Conservation (phyloP, 2,797 vertebrate genomes). For the Adrianichthys oophorus region DNA sequence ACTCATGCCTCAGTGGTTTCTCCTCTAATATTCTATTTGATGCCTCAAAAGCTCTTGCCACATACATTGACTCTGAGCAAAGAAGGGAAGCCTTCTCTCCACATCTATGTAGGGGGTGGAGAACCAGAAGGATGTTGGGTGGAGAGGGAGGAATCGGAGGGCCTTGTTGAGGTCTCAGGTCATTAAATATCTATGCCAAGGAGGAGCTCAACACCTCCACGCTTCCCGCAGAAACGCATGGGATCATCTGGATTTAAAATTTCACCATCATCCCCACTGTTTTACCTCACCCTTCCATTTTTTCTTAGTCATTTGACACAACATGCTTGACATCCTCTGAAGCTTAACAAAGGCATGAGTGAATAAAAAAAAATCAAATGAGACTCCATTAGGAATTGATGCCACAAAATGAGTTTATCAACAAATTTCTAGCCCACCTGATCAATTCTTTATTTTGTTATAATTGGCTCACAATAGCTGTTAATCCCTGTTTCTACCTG, state of each 20-base stretch:
- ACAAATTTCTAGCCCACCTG: constrained; percentile 26
- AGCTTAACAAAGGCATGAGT: constrained; percentile 31
- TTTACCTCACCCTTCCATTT: constrained; percentile 29
- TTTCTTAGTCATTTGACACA: constrained; percentile 8
- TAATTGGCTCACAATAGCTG: constrained; percentile 43
- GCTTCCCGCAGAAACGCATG: constrained; percentile 57
- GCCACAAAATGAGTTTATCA: constrained; percentile 34
- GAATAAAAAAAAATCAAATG: constrained; percentile 5
- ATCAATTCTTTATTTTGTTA: constrained; percentile 19
- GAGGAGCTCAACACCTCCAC: constrained; percentile 59
- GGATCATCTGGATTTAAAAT: constrained; percentile 33
- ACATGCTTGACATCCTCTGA: constrained; percentile 41
- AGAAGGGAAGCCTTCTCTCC: constrained; percentile 50
- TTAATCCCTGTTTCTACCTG: constrained; percentile 29
- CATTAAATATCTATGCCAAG: constrained; percentile 81
- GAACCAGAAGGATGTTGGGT: constrained; percentile 57
- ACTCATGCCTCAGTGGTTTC: constrained; percentile 13
- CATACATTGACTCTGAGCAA: constrained; percentile 49
- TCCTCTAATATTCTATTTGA: constrained; percentile 62
- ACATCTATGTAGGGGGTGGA: constrained; percentile 50
- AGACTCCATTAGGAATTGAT: not conserved
- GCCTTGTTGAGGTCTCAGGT: constrained; percentile 65
- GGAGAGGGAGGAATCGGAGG: constrained; percentile 35
- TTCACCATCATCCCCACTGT: constrained; percentile 36
- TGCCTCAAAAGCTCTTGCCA: constrained; percentile 44